Evolutionary conservation across 2,888 invertebrate genomes (phyloP).

Genomic region (Lithophane semibrunnea): DNA sequence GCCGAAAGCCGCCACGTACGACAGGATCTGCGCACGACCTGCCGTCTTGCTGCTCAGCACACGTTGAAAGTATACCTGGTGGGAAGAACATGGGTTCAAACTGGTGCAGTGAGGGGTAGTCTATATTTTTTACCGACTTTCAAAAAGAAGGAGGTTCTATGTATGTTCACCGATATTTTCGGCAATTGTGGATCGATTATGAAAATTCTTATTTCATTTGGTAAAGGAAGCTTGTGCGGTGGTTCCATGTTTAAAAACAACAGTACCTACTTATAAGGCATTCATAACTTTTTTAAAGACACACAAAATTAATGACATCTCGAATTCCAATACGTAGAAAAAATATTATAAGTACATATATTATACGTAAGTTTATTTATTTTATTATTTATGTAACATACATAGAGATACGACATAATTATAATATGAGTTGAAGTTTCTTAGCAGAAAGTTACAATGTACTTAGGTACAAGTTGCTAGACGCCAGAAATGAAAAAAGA

Average conservation of each 20-base stretch:
- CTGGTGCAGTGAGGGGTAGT: background rate
- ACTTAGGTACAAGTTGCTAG: background rate
- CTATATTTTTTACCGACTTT: no score
- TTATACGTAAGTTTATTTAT: no score
- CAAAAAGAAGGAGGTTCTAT: no score
- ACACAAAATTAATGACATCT: background rate
- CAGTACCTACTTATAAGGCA: background rate
- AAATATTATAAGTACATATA: background rate
- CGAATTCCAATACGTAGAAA: background rate
- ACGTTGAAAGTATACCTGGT: conserved; percentile 98
- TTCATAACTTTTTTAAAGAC: background rate
- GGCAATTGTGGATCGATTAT: no score
- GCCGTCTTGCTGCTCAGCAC: conserved; percentile 99
- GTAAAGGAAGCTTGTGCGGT: no score
- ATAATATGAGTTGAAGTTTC: no score
- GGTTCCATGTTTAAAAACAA: background rate
- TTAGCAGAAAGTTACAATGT: background rate
- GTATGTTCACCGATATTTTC: no score
- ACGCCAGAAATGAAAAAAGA: background rate
- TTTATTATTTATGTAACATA: no score
- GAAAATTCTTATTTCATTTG: no score
- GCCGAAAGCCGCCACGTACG: conserved; percentile 98
- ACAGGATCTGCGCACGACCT: conserved; percentile 97
- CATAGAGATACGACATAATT: no score
- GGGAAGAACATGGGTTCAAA: background rate